A percentile compares a stretch with the other conserved stretches of the same genome.
Conservation (phyloP, 2,888 invertebrate species). For the Cecidostiba fungosa region DNA sequence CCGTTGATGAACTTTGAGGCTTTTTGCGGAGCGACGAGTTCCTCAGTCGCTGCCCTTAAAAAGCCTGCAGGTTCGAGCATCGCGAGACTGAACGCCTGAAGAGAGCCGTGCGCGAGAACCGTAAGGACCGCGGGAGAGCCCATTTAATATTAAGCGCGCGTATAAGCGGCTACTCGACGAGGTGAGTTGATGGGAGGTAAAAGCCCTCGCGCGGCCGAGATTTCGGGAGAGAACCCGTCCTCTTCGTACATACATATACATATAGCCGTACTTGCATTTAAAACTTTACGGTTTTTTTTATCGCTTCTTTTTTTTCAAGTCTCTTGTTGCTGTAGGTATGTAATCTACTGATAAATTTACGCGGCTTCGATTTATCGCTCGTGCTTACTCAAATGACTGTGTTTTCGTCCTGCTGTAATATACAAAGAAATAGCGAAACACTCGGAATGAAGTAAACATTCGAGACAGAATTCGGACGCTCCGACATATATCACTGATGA, state of each 20-base stretch:
- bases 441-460: not conserved
- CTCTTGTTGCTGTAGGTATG: no score
- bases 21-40: not conserved
- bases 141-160: conserved; percentile 35
- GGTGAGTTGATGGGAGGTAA: not conserved
- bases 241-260: not conserved
- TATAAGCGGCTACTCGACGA: not conserved
- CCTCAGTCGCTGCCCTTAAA: conserved; percentile 3
- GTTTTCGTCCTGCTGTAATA: no score
- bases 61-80: not conserved
- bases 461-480: not conserved
- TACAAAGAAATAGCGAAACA: not conserved
- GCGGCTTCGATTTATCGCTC: no score
- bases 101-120: not conserved
- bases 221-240: conserved; percentile 1
- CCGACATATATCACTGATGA: not conserved
- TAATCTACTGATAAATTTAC: no score
- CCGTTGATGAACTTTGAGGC: not conserved
- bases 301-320: not conserved
- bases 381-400: no score
- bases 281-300: conserved; percentile 6
- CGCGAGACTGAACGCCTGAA: not conserved
- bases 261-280: not conserved
- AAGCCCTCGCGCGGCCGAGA: not conserved
- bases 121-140: conserved; percentile 17